Percentiles rank a stretch among this genome's conserved stretches.
Evolutionary conservation across 1,140 invertebrate species (phyloP).

Genomic region (Panagrolaimus sp.): DNA sequence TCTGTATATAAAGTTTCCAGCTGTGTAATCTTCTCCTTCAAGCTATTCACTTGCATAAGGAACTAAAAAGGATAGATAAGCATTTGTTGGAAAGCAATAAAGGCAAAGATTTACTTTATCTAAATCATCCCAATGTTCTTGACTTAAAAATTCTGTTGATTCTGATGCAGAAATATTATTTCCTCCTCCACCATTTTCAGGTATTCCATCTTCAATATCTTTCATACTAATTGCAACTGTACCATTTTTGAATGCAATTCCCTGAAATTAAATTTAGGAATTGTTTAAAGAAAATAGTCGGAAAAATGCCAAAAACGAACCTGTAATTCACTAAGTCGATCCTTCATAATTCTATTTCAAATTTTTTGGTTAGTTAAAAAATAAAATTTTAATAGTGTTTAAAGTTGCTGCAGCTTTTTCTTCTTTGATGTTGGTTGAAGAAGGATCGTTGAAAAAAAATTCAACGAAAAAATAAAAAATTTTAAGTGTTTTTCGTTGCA

Average conservation of each 20-base stretch:
- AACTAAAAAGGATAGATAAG: neutral
- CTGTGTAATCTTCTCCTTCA: no score
- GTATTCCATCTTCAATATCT: neutral
- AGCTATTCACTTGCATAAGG: no score
- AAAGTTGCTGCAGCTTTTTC: no score
- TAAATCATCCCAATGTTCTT: constrained; percentile 37
- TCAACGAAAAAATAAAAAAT: no score
- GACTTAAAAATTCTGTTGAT: neutral
- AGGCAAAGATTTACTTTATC: neutral
- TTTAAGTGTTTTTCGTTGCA: no score
- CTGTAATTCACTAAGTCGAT: constrained; percentile 20
- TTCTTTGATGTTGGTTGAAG: no score
- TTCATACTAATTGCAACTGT: neutral
- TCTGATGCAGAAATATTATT: neutral
- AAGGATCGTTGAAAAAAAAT: no score
- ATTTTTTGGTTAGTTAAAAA: no score
- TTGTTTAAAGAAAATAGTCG: neutral
- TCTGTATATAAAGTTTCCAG: no score
- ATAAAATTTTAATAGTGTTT: no score
- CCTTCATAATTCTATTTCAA: constrained; percentile 12
- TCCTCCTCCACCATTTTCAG: neutral
- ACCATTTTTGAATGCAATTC: neutral
- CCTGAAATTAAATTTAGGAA: constrained; percentile 8
- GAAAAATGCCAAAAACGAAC: neutral
- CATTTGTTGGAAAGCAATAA: neutral